Evolutionary conservation across 2,888 invertebrate genomes (phyloP).

Genomic region (Caenorhabditis virilis): DNA sequence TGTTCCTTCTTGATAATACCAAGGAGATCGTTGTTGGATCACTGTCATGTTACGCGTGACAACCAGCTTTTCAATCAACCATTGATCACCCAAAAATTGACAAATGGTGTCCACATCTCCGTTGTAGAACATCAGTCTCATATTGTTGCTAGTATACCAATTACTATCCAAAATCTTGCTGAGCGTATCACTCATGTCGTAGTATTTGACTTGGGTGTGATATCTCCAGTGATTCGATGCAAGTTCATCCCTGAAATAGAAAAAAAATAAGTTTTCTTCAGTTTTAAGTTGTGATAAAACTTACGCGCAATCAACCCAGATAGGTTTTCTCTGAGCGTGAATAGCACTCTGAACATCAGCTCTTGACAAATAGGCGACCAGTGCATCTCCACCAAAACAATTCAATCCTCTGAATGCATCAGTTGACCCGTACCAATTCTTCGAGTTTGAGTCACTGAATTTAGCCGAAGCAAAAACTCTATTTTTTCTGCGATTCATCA

Average conservation of each 20-base stretch:
- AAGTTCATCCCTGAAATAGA: slow-evolving; percentile 10
- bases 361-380: slow-evolving; percentile 55
- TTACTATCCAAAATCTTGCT: slow-evolving; percentile 36
- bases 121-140: slow-evolving; percentile 50
- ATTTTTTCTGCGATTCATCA: slow-evolving; percentile 8
- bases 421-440: slow-evolving; percentile 53
- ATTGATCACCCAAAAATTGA: slow-evolving; percentile 50
- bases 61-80: slow-evolving; percentile 42
- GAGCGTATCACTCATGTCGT: slow-evolving; percentile 48
- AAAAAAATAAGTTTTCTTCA: background rate
- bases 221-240: slow-evolving; percentile 20
- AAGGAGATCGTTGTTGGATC: slow-evolving; percentile 26
- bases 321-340: slow-evolving; percentile 39
- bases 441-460: slow-evolving; percentile 15
- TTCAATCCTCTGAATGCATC: slow-evolving; percentile 56
- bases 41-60: slow-evolving; percentile 36
- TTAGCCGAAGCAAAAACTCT: slow-evolving; percentile 10
- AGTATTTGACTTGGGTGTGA: slow-evolving; percentile 39
- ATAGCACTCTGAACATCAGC: slow-evolving; percentile 59
- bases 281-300: background rate
- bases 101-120: slow-evolving; percentile 51
- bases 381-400: slow-evolving; percentile 53
- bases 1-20: slow-evolving; percentile 30
- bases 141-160: slow-evolving; percentile 35
- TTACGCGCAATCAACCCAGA: slow-evolving; percentile 30